Base-by-base conservation (phyloP, 2,888 invertebrate species). In the Hemistola chrysoprasaria region DNA sequence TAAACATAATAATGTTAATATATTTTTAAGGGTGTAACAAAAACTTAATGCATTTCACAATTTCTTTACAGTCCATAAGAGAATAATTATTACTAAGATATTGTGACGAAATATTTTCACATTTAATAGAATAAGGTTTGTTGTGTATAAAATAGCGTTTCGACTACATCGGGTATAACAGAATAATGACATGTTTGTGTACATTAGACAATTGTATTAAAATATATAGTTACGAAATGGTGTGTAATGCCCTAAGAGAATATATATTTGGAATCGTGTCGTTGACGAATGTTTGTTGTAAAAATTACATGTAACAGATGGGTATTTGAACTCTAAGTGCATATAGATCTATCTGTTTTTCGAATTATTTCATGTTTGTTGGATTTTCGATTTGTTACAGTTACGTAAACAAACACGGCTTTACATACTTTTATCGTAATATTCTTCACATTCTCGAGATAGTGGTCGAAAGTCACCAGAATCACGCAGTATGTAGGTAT, bases 11-110 rank as follows among this genome's bases (percentile, higher is more conserved):
- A 80, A 78, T 82, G 82, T 83, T 85, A 84, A 82, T 79, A 78
- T 86, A 87, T 84, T 85, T 81, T 65, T 87, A 86, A 83, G 84
- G 58, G 65, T 80, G 74, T 83, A 84, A 83, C 78, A 84, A 82
- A 79, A 82, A 82, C 80, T 78, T 83, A 80, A 81, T 87, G 87
- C 87, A 88, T 88, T 88, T 88, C 83, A 83, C 85, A 79, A 72
- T 86, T 87, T 84, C 85, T 84, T 81, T 82, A 85, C 82, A 84
- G 85, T 85, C 83, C 83, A 79, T 84, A 82, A 75, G 77, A 75
- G 62, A 77, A 76, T 81, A 77, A 75, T 69, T 70, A 76, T 65
- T 68, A 74, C 74, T 81, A 79, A 79, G 80, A 77, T 83, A 80
- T 80, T 79, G 76, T 79, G 83, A 80, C 75, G 72, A 81, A 80